Evolutionary conservation across 2,888 invertebrate species (phyloP).

Genomic region (Amblyjoppa fuscipennis): DNA sequence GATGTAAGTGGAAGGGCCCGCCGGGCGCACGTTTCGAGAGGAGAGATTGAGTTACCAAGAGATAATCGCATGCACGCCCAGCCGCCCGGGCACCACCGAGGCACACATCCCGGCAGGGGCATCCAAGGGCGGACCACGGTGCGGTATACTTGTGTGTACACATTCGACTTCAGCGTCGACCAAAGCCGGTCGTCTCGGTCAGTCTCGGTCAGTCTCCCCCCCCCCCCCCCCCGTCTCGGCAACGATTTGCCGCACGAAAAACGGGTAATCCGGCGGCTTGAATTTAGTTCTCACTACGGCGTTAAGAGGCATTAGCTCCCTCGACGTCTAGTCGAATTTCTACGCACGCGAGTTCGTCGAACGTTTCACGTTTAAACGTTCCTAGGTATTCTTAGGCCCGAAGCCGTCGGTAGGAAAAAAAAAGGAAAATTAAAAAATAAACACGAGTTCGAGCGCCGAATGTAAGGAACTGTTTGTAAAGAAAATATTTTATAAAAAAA

Average conservation of each 20-base stretch:
- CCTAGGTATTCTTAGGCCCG: background rate
- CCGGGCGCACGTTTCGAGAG: conserved; percentile 69
- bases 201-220: background rate
- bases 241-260: conserved; percentile 1
- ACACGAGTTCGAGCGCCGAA: background rate
- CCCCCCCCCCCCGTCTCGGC: background rate
- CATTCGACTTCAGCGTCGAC: conserved; percentile 33
- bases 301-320: conserved; percentile 44
- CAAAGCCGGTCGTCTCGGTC: conserved; percentile 22
- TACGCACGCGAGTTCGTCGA: conserved; percentile 25
- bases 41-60: conserved; percentile 83
- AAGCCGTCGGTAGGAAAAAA: background rate
- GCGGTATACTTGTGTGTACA: conserved; percentile 23
- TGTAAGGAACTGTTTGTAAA: background rate
- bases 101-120: conserved; percentile 74
- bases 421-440: background rate
- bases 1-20: conserved; percentile 61
- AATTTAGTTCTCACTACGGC: conserved; percentile 46
- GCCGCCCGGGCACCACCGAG: conserved; percentile 71
- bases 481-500: background rate
- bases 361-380: conserved; percentile 7
- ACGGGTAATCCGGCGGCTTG: conserved; percentile 46
- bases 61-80: conserved; percentile 83
- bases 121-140: conserved; percentile 60
- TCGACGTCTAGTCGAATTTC: conserved; percentile 50